Conservation (phyloP, 2,113 vertebrate species). For the Pipra filicauda region DNA sequence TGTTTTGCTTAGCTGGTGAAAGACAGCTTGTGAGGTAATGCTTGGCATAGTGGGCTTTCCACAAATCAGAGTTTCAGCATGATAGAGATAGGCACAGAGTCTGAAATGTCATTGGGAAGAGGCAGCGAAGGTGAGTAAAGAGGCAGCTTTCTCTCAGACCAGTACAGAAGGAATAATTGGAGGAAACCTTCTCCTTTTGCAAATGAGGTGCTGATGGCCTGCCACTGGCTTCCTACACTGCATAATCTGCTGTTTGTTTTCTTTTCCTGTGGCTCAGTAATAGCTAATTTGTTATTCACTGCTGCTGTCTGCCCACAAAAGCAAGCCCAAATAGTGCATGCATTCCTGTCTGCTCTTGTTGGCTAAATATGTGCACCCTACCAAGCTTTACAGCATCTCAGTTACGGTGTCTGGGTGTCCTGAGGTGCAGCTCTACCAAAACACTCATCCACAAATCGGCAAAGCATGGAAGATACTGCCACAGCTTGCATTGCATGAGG, state of each 20-base stretch:
- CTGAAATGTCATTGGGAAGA: neutral
- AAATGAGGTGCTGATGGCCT: neutral
- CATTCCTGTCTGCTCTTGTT: neutral
- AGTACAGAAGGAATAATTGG: neutral
- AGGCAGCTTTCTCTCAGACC: neutral
- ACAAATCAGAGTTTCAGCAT: neutral
- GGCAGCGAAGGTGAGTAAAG: neutral
- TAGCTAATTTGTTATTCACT: neutral
- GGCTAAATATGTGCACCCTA: neutral
- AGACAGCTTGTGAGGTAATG: neutral
- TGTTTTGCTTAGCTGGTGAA: neutral
- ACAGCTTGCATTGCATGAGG: neutral
- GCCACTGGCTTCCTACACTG: neutral
- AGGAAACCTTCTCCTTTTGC: neutral
- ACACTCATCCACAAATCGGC: neutral
- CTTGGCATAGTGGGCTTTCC: neutral
- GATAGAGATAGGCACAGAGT: neutral
- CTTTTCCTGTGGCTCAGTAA: neutral
- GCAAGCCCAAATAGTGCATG: neutral
- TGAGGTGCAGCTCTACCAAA: neutral
- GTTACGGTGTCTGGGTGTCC: neutral
- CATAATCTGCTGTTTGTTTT: neutral
- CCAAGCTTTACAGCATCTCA: neutral
- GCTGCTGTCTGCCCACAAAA: neutral
- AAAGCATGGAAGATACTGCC: neutral